Base-by-base conservation (phyloP, 2,797 vertebrate genomes). In the Micrastur ruficollis region DNA sequence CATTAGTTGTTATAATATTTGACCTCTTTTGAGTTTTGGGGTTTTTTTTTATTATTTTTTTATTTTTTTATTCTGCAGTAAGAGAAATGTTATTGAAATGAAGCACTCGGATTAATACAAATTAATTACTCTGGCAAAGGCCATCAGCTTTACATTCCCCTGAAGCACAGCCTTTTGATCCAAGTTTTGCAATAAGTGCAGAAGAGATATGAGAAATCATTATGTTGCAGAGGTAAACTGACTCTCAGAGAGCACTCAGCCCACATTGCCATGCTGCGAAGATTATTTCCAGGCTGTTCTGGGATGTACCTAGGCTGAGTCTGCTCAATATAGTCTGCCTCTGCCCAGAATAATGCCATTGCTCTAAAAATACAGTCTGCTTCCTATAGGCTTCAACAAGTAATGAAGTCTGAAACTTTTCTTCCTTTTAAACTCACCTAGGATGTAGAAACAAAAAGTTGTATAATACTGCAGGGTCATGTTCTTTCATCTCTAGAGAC, bases 41-140 rank as follows among this genome's bases (percentile, higher is more conserved):
- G 23, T 6, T 2, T 6, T 27, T 12, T 3, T 3, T n/a, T n/a
- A n/a, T n/a, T n/a, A n/a, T n/a, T n/a, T n/a, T n/a, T n/a, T n/a
- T n/a, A n/a, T n/a, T 8, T 52, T 27, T n/a, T 49, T 31, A 20
- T 62, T 93, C 84, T 87, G 6, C 44, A 58, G 42, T 53, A 53
- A 68, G 52, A 68, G 12, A 74, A 73, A 49, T 15, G 21, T 84
- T 81, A 86, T 42, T 81, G 72, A 92, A 92, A 82, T 78, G 27
- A 96, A 90, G 52, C 16, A 36, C 36, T 82, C 3, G 0, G 53
- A 89, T 91, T 91, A 91, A 79, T 86, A 74, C 27, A 86, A 95
- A 93, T 95, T 92, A 96, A 94, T 95, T 97, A 98, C 97, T 98
- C 97, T 97, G 98, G 89, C 97, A 98, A 72, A 97, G 95, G 29